Evolutionary conservation across 2,113 vertebrate genomes (phyloP).

Genomic region (Takifugu bimaculatus): DNA sequence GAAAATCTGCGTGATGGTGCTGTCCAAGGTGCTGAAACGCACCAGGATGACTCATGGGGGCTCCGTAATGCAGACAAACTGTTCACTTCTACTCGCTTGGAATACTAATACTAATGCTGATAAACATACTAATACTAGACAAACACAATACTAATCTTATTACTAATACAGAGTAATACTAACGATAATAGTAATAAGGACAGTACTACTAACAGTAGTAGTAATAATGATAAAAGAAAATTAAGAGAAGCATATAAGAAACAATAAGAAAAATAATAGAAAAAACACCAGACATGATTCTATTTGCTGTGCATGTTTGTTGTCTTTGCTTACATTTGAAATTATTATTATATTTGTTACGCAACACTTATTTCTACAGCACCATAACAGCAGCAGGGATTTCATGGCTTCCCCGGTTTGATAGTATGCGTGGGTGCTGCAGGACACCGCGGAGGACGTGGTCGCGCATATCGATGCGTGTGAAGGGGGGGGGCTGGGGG

Average conservation of each 20-base stretch:
- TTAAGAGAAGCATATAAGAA: too few relatives aligned
- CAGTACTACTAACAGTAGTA: too few relatives aligned
- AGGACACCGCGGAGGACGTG: slow-evolving; percentile 30
- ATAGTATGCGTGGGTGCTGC: slow-evolving; percentile 45
- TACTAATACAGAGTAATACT: neutral
- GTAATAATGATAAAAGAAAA: too few relatives aligned
- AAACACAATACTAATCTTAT: too few relatives aligned
- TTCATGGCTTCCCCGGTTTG: slow-evolving; percentile 53
- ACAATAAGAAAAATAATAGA: too few relatives aligned
- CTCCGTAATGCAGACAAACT: slow-evolving; percentile 3
- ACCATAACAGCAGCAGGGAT: slow-evolving; percentile 11
- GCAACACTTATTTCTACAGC: neutral
- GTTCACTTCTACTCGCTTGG: neutral
- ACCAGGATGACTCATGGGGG: slow-evolving; percentile 52
- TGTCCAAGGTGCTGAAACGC: slow-evolving; percentile 75
- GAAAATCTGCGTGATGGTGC: slow-evolving; percentile 16
- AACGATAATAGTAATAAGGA: too few relatives aligned
- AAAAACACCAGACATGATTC: too few relatives aligned
- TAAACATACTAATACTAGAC: neutral
- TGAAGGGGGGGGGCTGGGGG: neutral
- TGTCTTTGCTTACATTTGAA: neutral
- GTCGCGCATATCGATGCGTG: slow-evolving; percentile 27
- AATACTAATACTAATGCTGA: neutral
- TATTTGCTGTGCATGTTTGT: too few relatives aligned
- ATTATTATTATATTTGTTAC: neutral